phyloP scores from a whole-genome alignment of 2,888 invertebrate species.

The Nezara viridula region DNA sequence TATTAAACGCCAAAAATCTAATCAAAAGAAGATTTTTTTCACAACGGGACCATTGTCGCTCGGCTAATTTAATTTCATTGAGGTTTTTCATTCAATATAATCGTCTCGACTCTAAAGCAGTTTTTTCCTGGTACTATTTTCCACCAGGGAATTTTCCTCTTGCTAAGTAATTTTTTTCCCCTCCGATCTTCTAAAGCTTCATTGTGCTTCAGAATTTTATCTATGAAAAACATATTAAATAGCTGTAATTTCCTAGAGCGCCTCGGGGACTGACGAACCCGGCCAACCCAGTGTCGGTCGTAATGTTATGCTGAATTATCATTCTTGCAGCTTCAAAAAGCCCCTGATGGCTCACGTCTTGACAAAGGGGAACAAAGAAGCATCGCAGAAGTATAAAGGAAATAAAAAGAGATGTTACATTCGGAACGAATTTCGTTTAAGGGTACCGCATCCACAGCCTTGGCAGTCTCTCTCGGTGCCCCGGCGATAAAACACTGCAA shows the following conservation, averaged over 20 bases:
- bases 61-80: neutral
- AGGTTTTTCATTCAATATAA: neutral
- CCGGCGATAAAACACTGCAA: neutral
- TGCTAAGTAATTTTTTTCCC: neutral
- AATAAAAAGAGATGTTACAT: conserved; percentile 27
- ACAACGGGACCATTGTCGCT: neutral
- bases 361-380: conserved; percentile 29
- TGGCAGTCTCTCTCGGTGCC: neutral
- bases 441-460: neutral
- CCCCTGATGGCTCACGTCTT: conserved; percentile 24
- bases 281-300: neutral
- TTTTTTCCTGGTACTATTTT: neutral
- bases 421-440: conserved; percentile 48
- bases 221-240: neutral
- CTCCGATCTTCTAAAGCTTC: neutral
- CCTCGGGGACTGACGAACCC: neutral
- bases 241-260: neutral
- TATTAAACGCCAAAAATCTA: neutral
- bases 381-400: neutral
- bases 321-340: conserved; percentile 3
- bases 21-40: neutral
- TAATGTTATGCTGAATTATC: conserved; percentile 10
- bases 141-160: neutral
- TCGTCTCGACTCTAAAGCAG: neutral
- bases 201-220: neutral